Percentiles rank a stretch among this genome's conserved stretches.
Evolutionary conservation across 2,113 vertebrate genomes (phyloP).

Genomic region (Neogobius melanostomus): DNA sequence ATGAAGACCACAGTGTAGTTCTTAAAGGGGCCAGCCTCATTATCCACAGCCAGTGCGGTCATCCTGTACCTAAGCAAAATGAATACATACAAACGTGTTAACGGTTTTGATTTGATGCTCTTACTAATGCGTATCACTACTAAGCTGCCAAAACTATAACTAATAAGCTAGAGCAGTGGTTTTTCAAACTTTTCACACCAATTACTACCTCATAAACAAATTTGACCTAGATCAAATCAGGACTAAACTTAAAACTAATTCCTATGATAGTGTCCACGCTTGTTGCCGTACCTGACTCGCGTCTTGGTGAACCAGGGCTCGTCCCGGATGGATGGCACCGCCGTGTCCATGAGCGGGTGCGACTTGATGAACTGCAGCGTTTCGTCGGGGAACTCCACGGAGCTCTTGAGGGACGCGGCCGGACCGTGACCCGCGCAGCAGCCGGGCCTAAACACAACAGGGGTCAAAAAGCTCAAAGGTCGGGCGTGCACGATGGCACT

Average conservation of each 20-base stretch:
- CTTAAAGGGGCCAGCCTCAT: slow-evolving; percentile 87
- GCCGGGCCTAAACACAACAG: slow-evolving; percentile 84
- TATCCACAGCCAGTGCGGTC: slow-evolving; percentile 90
- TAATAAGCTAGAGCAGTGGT: no score
- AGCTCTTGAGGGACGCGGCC: slow-evolving; percentile 90
- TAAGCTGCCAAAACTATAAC: no score
- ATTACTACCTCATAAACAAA: no score
- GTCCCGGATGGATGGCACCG: slow-evolving; percentile 88
- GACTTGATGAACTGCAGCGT: slow-evolving; percentile 97
- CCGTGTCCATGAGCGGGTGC: slow-evolving; percentile 94
- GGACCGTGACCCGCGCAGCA: slow-evolving; percentile 91
- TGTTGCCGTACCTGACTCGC: slow-evolving; percentile 85
- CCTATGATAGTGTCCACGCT: not conserved
- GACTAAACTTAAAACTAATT: not conserved
- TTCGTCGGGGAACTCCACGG: slow-evolving; percentile 96
- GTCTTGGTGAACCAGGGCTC: slow-evolving; percentile 99
- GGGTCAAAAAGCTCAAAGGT: slow-evolving; percentile 68
- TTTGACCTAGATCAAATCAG: no score
- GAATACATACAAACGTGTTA: not conserved
- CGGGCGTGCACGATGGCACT: slow-evolving; percentile 43
- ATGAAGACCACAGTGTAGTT: slow-evolving; percentile 97
- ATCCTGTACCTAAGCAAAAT: slow-evolving; percentile 82
- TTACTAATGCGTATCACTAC: no score
- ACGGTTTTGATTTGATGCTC: no score
- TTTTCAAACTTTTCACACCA: no score